Evolutionary conservation across 2,113 vertebrate species (phyloP).

Genomic region (Toxotes chatareus): DNA sequence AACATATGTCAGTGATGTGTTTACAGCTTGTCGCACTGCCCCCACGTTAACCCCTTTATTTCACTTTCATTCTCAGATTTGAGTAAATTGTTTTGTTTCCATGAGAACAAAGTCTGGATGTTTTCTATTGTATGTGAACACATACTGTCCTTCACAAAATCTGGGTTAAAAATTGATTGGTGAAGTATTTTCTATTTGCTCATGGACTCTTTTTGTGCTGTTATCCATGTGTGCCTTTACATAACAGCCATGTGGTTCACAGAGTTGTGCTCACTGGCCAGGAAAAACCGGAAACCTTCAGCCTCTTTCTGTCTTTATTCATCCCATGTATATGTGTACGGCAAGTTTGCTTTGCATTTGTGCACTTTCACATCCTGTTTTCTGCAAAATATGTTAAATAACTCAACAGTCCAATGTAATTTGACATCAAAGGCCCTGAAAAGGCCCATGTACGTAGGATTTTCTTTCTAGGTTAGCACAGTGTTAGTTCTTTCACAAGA

Average conservation of each 20-base stretch:
- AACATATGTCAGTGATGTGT: no score
- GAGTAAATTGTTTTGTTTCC: constrained; percentile 5
- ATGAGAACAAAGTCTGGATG: constrained; percentile 27
- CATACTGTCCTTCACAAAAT: background rate
- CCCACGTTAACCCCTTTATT: background rate
- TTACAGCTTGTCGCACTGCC: background rate
- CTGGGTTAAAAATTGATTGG: background rate
- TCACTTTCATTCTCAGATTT: no score
- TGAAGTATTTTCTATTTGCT: background rate
- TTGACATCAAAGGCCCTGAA: background rate
- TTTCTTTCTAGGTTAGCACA: background rate
- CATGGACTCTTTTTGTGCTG: background rate
- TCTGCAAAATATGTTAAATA: background rate
- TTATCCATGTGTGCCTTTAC: background rate
- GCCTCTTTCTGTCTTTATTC: background rate
- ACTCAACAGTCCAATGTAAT: background rate
- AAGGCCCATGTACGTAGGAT: background rate
- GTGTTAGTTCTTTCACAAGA: background rate
- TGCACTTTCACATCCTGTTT: constrained; percentile 17
- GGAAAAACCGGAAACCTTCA: background rate
- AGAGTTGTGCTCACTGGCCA: background rate
- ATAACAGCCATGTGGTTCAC: background rate
- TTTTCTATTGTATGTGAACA: background rate
- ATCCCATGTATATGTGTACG: constrained; percentile 4
- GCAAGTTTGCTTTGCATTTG: background rate